Evolutionary conservation across 1,140 invertebrate species (phyloP).

Genomic region (Saccostrea cuccullata): DNA sequence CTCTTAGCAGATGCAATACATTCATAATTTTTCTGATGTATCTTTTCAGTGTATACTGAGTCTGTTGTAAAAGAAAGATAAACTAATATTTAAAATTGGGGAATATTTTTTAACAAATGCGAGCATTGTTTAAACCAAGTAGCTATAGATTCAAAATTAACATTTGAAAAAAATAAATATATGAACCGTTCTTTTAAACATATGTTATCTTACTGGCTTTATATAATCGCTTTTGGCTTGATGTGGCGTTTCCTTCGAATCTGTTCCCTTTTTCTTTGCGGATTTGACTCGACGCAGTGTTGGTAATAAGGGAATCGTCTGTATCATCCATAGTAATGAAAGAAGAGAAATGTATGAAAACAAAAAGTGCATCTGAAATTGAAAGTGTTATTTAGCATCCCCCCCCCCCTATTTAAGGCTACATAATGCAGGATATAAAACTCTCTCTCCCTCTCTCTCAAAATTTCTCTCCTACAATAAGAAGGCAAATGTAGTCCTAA

Average conservation of each 20-base stretch:
- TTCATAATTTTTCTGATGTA: slow-evolving; percentile 42
- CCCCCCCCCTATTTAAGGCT: too few relatives aligned
- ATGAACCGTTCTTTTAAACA: neutral
- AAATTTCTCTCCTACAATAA: too few relatives aligned
- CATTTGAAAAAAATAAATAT: too few relatives aligned
- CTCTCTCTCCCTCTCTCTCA: too few relatives aligned
- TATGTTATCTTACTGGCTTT: neutral
- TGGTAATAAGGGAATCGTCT: neutral
- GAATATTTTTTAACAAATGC: neutral
- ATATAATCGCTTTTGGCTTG: neutral
- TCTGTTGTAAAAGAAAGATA: neutral
- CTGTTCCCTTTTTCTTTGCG: neutral
- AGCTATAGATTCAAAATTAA: too few relatives aligned
- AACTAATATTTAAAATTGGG: neutral
- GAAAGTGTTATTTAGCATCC: too few relatives aligned
- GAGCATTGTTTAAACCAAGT: too few relatives aligned
- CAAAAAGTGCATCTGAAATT: too few relatives aligned
- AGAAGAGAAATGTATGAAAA: too few relatives aligned
- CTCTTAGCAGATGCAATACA: slow-evolving; percentile 41
- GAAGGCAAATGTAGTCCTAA: too few relatives aligned
- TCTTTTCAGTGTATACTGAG: slow-evolving; percentile 9
- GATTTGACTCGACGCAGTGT: slow-evolving; percentile 4
- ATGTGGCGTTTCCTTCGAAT: neutral
- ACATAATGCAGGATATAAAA: too few relatives aligned
- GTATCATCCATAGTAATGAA: neutral